Conservation (phyloP, 2,797 vertebrate species). For the Sus cebifrons region DNA sequence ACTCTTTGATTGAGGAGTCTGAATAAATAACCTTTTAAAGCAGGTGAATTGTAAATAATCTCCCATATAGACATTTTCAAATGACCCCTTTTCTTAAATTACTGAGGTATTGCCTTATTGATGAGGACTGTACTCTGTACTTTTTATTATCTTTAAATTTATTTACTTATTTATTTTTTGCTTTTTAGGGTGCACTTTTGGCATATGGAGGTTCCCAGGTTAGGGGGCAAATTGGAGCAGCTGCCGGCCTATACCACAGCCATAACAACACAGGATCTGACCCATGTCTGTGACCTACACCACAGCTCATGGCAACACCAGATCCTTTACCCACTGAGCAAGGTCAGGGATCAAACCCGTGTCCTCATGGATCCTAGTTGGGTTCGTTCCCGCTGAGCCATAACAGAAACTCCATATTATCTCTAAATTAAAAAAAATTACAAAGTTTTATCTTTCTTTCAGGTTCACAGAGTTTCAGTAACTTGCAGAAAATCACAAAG, state of each 20-base stretch:
- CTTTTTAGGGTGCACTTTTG: too few species aligned
- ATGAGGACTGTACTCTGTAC: neutral
- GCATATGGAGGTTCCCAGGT: too few species aligned
- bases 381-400: too few species aligned
- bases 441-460: constrained; percentile 62
- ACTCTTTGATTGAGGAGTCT: constrained; percentile 65
- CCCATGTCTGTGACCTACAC: too few species aligned
- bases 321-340: too few species aligned
- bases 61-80: constrained; percentile 67
- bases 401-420: neutral
- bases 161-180: too few species aligned
- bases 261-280: too few species aligned
- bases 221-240: too few species aligned
- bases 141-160: neutral
- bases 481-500: constrained; percentile 40
- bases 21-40: constrained; percentile 73
- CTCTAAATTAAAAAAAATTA: constrained; percentile 22
- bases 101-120: constrained; percentile 40
- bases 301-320: too few species aligned
- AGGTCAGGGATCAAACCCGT: too few species aligned
- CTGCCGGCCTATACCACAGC: too few species aligned
- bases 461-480: constrained; percentile 48
- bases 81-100: constrained; percentile 65
- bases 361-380: too few species aligned
- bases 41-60: neutral